phyloP scores from a whole-genome alignment of 2,797 vertebrate species.

The Melanotaenia maccullochi region DNA sequence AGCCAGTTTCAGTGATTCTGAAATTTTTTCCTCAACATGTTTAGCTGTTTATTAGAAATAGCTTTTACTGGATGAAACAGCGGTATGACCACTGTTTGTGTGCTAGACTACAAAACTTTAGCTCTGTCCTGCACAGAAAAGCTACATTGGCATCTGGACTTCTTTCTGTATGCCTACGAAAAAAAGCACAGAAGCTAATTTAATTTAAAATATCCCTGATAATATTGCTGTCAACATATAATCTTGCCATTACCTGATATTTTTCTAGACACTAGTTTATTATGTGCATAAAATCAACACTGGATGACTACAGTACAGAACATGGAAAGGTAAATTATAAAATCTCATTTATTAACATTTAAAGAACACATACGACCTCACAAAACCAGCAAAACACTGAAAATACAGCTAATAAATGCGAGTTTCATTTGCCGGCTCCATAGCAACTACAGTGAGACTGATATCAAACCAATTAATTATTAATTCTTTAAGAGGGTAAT shows the following conservation, averaged over 20 bases:
- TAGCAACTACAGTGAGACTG: conserved; percentile 61
- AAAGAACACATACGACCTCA: neutral
- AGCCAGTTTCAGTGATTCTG: no score
- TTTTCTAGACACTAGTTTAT: neutral
- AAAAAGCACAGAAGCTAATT: neutral
- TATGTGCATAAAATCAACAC: neutral
- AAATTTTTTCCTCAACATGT: no score
- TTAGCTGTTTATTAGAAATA: no score
- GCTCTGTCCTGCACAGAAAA: neutral
- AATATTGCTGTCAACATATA: no score
- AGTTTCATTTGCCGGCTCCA: conserved; percentile 40
- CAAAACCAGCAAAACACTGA: neutral
- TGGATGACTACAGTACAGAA: neutral
- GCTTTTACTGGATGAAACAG: no score
- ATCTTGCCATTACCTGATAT: no score
- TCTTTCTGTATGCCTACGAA: neutral
- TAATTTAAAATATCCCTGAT: neutral
- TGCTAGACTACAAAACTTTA: neutral
- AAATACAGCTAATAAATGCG: neutral
- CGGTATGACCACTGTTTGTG: no score
- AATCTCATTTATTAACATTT: neutral
- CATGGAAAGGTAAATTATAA: neutral
- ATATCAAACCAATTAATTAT: conserved; percentile 72
- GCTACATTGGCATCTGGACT: neutral
- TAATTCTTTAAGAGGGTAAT: conserved; percentile 55